These are phyloP conservation scores for Bathynomus jamesi DNA, from an alignment of 1,140 invertebrate species.

Conservation along the genomic window DNA sequence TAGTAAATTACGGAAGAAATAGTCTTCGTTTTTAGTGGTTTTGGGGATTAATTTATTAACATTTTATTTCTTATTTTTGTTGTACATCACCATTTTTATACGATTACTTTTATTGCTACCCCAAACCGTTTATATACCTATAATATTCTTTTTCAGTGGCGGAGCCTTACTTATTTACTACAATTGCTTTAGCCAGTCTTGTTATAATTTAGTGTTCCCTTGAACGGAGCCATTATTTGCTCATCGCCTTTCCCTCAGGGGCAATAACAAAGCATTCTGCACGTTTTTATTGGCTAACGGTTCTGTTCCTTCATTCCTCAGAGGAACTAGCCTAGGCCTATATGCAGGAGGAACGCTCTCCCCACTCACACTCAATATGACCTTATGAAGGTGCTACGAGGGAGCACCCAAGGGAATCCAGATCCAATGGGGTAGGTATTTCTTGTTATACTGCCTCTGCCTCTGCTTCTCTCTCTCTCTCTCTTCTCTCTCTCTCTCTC, in stretches of 20 bases:
- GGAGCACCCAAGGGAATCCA: conserved; percentile 41
- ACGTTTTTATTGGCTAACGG: too few species aligned
- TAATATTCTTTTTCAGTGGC: too few species aligned
- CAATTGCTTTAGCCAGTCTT: background rate
- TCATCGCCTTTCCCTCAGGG: background rate
- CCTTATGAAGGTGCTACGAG: conserved; percentile 84
- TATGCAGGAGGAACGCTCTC: conserved; percentile 83
- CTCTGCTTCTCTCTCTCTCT: conserved; percentile 8
- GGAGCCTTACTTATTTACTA: too few species aligned
- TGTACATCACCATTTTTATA: too few species aligned
- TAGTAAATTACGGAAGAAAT: too few species aligned
- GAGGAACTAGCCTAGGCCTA: conserved; percentile 66
- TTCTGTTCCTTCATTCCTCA: background rate
- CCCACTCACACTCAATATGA: conserved; percentile 94
- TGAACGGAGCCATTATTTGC: background rate
- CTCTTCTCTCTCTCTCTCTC: too few species aligned
- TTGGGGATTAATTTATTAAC: too few species aligned
- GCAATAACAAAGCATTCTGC: background rate
- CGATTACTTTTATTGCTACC: too few species aligned
- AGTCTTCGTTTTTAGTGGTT: too few species aligned
- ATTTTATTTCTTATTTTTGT: too few species aligned
- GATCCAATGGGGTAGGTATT: background rate
- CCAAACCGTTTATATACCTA: too few species aligned
- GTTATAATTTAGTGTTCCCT: background rate
- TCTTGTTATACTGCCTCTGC: too few species aligned